Evolutionary conservation across 2,113 vertebrate genomes (phyloP), one percentile per base, ranked within the genome.

Genomic region (Pedionomus torquatus): DNA sequence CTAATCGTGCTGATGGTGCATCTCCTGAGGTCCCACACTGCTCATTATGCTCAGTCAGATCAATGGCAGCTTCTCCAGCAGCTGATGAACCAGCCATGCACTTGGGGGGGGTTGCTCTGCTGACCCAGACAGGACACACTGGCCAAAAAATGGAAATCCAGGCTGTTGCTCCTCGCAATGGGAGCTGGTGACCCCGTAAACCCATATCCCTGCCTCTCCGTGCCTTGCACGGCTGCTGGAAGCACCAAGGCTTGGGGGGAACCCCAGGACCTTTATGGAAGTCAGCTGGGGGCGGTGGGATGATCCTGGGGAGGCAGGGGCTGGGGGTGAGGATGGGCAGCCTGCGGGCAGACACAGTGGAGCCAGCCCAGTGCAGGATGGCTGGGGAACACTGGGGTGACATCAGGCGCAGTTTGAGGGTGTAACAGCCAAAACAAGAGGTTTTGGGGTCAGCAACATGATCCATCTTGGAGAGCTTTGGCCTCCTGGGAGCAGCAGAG

Each of bases 311-410:
- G 33, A 48, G 39, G 46, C 39, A 55, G 23, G 9, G 24, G 7
- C 23, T 33, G 51, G 61, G 10, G 61, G 10, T 28, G 21, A 94
- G 51, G 39, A 39, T 0, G 3, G 33, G 68, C 64, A 51, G 68
- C 63, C 51, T 11, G 8, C 0, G 13, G 13, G 23, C 13, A 31
- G 63, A 4, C 8, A 1, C 17, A 13, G 0, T 0, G 15, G 13
- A 12, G 28, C 3, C 54, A 49, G 37, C 37, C 26, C 52, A 24
- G 60, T 0, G 0, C 3, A 0, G 63, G 37, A 10, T 1, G 3
- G 25, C 44, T 44, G 66, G 63, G 63, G 44, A 89, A 63, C 52
- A 37, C 25, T 16, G 57, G 10, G n/a, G 13, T 17, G 44, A 6
- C 43, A 23, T 11, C 11, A 61, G 51, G 39, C 0, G 1, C 51